Evolutionary conservation across 1,140 invertebrate genomes (phyloP).

Genomic region (Drosophila leontia): DNA sequence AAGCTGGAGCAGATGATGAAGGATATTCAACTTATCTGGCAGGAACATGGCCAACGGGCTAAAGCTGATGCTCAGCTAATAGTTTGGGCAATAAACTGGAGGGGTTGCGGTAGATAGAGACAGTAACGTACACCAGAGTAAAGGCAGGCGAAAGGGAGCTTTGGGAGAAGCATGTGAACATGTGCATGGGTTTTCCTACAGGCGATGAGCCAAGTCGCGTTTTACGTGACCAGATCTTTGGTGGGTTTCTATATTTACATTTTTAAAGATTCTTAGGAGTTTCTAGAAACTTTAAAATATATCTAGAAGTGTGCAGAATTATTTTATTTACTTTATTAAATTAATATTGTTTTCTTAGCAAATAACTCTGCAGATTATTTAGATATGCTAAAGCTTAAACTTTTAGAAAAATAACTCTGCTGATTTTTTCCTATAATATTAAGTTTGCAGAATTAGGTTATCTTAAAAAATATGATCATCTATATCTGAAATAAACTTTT

Average conservation of each 20-base stretch:
- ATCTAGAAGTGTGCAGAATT: background rate
- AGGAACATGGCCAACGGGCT: constrained; percentile 65
- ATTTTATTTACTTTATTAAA: background rate
- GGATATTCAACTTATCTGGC: constrained; percentile 71
- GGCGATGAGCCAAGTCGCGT: constrained; percentile 22
- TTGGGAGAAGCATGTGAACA: constrained; percentile 33
- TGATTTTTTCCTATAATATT: no score
- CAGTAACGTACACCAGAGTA: constrained; percentile 22
- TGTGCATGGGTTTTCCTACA: constrained; percentile 15
- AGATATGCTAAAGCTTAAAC: no score
- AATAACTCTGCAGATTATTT: no score
- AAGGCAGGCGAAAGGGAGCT: constrained; percentile 23
- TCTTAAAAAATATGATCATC: no score
- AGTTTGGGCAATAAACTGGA: constrained; percentile 38
- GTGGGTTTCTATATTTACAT: no score
- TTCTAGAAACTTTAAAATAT: no score
- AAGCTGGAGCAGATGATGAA: constrained; percentile 35
- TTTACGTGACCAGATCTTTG: constrained; percentile 15
- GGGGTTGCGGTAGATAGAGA: constrained; percentile 31
- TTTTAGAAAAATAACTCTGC: no score
- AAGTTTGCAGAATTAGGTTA: no score
- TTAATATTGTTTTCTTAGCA: background rate
- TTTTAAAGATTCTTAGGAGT: background rate
- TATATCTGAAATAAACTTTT: no score
- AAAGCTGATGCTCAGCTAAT: constrained; percentile 55